Conservation (phyloP, 2,797 vertebrate genomes). For the Argya squamiceps region DNA sequence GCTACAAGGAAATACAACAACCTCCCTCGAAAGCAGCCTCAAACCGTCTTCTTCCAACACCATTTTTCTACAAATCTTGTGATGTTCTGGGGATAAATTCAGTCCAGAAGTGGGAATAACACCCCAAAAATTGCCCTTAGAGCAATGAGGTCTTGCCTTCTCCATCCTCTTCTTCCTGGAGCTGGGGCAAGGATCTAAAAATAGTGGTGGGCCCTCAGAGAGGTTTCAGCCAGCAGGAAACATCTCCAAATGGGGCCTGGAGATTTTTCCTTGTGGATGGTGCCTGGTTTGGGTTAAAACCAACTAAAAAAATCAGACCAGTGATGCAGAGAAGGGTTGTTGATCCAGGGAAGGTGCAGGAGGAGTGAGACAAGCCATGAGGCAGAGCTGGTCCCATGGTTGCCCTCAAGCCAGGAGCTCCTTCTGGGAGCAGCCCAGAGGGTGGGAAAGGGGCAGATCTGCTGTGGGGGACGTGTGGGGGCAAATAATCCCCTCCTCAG, state of each 20-base stretch:
- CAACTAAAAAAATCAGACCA: not conserved
- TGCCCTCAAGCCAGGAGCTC: not conserved
- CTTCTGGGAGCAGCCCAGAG: not conserved
- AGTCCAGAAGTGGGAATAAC: not conserved
- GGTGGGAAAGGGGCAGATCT: not conserved
- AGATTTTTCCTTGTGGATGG: not conserved
- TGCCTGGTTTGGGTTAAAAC: not conserved
- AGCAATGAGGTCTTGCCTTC: no score
- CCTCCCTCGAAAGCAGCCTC: rapidly evolving
- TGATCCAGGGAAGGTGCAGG: not conserved
- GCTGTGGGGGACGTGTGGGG: rapidly evolving
- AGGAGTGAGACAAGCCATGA: not conserved
- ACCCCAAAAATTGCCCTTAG: not conserved
- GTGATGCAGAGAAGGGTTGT: rapidly evolving
- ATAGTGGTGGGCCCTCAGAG: no score
- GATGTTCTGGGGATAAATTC: not conserved
- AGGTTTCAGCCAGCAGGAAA: not conserved
- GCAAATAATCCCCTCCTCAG: not conserved
- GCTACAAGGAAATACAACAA: not conserved
- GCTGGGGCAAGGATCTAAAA: no score
- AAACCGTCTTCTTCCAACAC: not conserved
- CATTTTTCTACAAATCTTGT: not conserved
- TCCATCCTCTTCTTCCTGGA: no score
- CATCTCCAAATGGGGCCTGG: not conserved
- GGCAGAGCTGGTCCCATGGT: rapidly evolving